A percentile compares a stretch with the other conserved stretches of the same genome.
Evolutionary conservation across 2,113 vertebrate genomes (phyloP).

Genomic region (Petrocephalus zakoni): DNA sequence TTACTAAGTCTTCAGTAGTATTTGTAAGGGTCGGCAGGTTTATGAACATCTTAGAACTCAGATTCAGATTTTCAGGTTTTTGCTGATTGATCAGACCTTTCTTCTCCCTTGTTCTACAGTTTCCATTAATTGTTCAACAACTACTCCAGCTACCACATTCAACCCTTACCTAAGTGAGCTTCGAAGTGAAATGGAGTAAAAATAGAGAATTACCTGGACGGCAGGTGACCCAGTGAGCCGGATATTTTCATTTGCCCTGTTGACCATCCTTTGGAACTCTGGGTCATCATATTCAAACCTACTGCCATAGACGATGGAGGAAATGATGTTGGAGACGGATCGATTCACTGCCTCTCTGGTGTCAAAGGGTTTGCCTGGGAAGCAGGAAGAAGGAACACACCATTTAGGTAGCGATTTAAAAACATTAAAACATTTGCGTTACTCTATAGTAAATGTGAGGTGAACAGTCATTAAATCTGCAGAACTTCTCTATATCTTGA

Average conservation of each 20-base stretch:
- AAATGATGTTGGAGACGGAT: slow-evolving; percentile 60
- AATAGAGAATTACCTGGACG: slow-evolving; percentile 39
- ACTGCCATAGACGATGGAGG: slow-evolving; percentile 53
- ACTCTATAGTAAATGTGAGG: background rate
- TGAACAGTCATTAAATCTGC: too few relatives aligned
- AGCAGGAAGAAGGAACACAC: background rate
- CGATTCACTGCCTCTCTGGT: slow-evolving; percentile 39
- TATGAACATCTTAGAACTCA: background rate
- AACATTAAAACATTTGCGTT: background rate
- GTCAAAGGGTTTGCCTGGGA: slow-evolving; percentile 52
- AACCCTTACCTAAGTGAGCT: background rate
- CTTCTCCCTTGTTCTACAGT: background rate
- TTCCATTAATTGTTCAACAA: background rate
- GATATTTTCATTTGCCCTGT: slow-evolving; percentile 37
- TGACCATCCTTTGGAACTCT: slow-evolving; percentile 44
- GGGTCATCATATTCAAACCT: slow-evolving; percentile 31
- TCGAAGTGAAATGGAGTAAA: background rate
- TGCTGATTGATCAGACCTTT: background rate
- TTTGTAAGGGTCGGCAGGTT: background rate
- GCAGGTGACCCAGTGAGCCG: slow-evolving; percentile 28
- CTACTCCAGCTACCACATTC: too few relatives aligned
- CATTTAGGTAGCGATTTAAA: background rate
- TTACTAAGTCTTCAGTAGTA: background rate
- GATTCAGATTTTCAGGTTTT: background rate
- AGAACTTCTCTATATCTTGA: too few relatives aligned